Percentiles rank a stretch among this genome's conserved stretches.
Conservation (phyloP, 2,888 invertebrate species). For the Noctua comes region DNA sequence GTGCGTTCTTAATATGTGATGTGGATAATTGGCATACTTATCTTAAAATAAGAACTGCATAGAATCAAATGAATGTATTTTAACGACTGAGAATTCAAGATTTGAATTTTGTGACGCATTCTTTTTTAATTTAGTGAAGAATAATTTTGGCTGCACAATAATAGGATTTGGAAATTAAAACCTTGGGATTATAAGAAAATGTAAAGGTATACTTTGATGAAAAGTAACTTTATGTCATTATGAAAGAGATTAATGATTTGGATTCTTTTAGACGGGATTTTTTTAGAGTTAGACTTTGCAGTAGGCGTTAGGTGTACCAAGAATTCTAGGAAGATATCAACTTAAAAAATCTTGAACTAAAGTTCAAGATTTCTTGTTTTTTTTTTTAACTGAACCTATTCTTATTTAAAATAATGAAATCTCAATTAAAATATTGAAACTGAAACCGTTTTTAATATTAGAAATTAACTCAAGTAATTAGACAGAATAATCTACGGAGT, state of each 20-base stretch:
- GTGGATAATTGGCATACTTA: conserved; percentile 89
- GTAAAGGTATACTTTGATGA: background rate
- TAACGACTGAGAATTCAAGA: background rate
- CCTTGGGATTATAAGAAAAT: background rate
- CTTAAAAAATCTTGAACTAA: too few relatives aligned
- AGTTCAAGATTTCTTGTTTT: too few relatives aligned
- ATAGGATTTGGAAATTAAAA: background rate
- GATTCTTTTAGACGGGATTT: background rate
- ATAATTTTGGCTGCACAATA: background rate
- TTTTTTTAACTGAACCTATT: too few relatives aligned
- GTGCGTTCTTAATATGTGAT: conserved; percentile 87
- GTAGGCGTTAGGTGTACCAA: too few relatives aligned
- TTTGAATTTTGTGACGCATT: conserved; percentile 15
- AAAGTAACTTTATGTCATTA: background rate
- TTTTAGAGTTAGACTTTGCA: too few relatives aligned
- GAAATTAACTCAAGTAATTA: background rate
- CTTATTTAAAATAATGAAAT: too few relatives aligned
- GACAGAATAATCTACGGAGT: background rate
- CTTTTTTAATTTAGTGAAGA: background rate
- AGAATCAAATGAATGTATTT: conserved; percentile 33
- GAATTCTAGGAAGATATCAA: too few relatives aligned
- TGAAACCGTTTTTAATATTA: too few relatives aligned
- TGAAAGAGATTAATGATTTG: background rate
- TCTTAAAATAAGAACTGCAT: conserved; percentile 80
- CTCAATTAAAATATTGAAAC: too few relatives aligned